phyloP scores from a whole-genome alignment of 2,113 vertebrate genomes.

The Corynorhinus townsendii region DNA sequence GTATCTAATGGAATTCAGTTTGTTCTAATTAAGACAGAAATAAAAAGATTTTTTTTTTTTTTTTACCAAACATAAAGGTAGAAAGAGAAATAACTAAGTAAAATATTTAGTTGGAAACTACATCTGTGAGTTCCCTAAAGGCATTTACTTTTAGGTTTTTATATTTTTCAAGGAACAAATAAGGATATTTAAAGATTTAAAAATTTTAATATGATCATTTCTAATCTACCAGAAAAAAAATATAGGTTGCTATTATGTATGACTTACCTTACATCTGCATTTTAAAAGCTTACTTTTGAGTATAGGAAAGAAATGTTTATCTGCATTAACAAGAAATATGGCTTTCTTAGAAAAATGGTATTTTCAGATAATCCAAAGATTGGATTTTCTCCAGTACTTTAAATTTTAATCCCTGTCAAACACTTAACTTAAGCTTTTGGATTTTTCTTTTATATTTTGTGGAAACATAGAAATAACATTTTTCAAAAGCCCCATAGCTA shows the following conservation, averaged over 20 bases:
- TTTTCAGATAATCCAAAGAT: not conserved
- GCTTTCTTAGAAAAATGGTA: not conserved
- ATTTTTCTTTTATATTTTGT: not conserved
- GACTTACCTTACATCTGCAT: not conserved
- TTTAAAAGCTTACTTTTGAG: not conserved
- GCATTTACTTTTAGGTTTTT: not conserved
- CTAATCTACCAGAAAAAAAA: not conserved
- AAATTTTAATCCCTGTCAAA: not conserved
- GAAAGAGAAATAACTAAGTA: not conserved
- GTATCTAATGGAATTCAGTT: not conserved
- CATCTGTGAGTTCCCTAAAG: not conserved
- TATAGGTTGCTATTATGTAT: not conserved
- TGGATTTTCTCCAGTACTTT: not conserved
- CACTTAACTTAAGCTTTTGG: not conserved
- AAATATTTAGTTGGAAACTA: not conserved
- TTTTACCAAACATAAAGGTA: not conserved
- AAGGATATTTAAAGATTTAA: not conserved
- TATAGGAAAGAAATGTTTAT: not conserved
- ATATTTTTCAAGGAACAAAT: not conserved
- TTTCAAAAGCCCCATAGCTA: not conserved
- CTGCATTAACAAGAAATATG: not conserved
- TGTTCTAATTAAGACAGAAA: not conserved
- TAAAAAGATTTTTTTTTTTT: not conserved
- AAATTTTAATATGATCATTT: not conserved
- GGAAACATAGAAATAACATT: not conserved